Conservation (phyloP, 2,888 invertebrate species). For the Ophonus ardosiacus region DNA sequence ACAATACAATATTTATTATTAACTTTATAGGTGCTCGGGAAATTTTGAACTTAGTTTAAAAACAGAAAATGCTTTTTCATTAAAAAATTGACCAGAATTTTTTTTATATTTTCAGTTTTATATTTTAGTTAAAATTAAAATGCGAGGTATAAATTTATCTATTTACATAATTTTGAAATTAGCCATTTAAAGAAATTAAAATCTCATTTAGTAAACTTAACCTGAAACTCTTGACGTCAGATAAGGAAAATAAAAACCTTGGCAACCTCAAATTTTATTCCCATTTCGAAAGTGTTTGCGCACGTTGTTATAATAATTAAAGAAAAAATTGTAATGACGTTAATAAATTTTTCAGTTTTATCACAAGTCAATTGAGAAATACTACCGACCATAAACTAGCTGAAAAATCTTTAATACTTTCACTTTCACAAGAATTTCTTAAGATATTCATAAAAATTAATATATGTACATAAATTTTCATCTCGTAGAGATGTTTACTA, state of each 20-base stretch:
- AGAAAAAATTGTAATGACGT: too few relatives aligned
- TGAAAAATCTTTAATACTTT: background rate
- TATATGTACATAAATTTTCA: background rate
- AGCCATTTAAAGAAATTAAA: background rate
- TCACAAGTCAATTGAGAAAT: too few relatives aligned
- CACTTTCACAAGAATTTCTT: conserved; percentile 14
- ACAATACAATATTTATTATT: too few relatives aligned
- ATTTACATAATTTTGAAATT: background rate
- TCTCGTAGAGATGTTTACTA: background rate
- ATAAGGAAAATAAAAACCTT: conserved; percentile 5
- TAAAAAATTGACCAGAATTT: too few relatives aligned
- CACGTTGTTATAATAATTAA: background rate
- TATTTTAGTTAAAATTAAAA: background rate
- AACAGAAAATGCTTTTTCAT: too few relatives aligned
- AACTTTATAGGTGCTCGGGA: too few relatives aligned
- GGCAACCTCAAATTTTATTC: background rate
- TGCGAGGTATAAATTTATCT: background rate
- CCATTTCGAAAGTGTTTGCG: background rate
- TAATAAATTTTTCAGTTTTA: too few relatives aligned
- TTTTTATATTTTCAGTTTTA: too few relatives aligned
- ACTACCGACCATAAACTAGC: background rate
- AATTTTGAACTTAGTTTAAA: too few relatives aligned
- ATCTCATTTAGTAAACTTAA: conserved; percentile 2
- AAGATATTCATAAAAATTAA: background rate
- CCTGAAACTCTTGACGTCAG: background rate